Conservation (phyloP, 2,113 vertebrate species). For the Myxocyprinus asiaticus region DNA sequence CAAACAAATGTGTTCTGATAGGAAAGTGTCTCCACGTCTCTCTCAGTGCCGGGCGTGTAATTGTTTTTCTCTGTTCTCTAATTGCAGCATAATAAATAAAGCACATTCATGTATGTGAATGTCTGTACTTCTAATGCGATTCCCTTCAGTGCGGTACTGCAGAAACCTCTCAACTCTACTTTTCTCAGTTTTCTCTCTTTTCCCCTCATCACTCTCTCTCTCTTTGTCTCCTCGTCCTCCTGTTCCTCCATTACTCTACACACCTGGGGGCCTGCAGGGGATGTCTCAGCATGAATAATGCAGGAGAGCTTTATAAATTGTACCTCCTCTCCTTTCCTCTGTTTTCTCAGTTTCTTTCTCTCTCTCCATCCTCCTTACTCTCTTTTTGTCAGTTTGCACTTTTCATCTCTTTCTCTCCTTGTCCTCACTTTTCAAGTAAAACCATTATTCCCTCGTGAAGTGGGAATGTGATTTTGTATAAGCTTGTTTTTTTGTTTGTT, state of each 20-base stretch:
- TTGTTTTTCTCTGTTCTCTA: slow-evolving; percentile 50
- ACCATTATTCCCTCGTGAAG: slow-evolving; percentile 43
- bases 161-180: slow-evolving; percentile 5
- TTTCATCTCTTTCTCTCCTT: slow-evolving; percentile 31
- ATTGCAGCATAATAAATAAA: slow-evolving; percentile 56
- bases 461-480: slow-evolving; percentile 46
- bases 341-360: slow-evolving; percentile 29
- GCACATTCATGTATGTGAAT: slow-evolving; percentile 47
- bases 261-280: slow-evolving; percentile 57
- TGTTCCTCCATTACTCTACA: slow-evolving; percentile 40
- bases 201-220: slow-evolving; percentile 24
- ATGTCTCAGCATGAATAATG: slow-evolving; percentile 57
- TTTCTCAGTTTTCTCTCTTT: slow-evolving; percentile 9
- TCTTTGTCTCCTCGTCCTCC: slow-evolving; percentile 30
- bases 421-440: slow-evolving; percentile 44
- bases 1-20: slow-evolving; percentile 42
- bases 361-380: slow-evolving; percentile 8
- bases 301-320: slow-evolving; percentile 48
- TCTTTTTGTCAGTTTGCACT: slow-evolving; percentile 26
- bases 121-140: slow-evolving; percentile 49
- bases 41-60: slow-evolving; percentile 44
- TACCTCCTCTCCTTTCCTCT: slow-evolving; percentile 24
- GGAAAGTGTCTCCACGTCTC: not conserved
- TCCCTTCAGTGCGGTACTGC: slow-evolving; percentile 43
- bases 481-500: slow-evolving; percentile 19